Conservation (phyloP, 2,888 invertebrate species). For the Zhuqinia jingwanae region DNA sequence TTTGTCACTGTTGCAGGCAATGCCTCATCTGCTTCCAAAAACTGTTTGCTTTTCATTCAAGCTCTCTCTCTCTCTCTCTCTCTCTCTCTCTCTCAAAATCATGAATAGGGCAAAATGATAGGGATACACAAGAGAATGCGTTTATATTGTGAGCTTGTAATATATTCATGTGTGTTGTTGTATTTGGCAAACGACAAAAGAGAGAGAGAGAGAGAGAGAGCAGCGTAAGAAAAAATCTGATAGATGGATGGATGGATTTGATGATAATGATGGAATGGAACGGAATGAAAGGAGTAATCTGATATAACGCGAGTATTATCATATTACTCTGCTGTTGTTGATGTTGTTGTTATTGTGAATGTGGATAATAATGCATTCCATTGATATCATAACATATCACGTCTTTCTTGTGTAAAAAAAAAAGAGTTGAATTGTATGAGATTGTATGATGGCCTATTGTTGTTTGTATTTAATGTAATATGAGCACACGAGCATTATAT, state of each 20-base stretch:
- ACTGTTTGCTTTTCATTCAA: conserved; percentile 42
- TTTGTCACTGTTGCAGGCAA: conserved; percentile 33
- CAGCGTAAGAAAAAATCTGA: too few species aligned
- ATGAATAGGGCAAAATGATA: conserved; percentile 18
- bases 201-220: too few species aligned
- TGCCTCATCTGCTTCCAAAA: conserved; percentile 22
- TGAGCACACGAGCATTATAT: background rate
- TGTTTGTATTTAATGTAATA: background rate
- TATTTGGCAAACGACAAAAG: conserved; percentile 20
- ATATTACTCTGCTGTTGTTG: background rate
- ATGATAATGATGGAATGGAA: conserved; percentile 18
- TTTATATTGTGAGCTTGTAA: background rate
- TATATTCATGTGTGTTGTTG: conserved; percentile 20
- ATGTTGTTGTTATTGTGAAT: background rate
- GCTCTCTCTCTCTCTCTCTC: too few species aligned
- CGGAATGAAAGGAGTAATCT: conserved; percentile 17
- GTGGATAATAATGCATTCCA: conserved; percentile 19
- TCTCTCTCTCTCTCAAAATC: background rate
- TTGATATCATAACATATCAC: background rate
- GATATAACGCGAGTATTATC: conserved; percentile 25
- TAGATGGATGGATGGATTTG: too few species aligned
- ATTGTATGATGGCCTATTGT: background rate
- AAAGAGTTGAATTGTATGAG: conserved; percentile 20
- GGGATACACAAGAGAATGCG: background rate
- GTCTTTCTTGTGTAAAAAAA: background rate